Evolutionary conservation across 2,113 vertebrate genomes (phyloP), one percentile per base, ranked within the genome.

Genomic region (Nicator chloris): DNA sequence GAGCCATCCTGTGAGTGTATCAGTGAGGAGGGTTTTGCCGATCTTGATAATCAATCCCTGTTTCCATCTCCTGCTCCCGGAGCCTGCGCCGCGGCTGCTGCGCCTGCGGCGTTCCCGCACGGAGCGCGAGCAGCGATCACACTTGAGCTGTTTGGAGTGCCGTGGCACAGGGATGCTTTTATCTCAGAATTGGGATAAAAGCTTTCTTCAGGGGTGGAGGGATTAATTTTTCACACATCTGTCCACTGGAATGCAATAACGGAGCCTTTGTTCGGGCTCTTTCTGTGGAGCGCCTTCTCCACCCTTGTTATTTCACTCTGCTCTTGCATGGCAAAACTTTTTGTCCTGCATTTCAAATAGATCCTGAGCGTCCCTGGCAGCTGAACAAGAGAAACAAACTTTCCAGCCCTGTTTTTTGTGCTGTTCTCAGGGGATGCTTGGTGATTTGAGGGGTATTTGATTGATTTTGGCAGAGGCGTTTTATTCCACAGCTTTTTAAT

Each of bases 161-260:
- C 42, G 5, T 77, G 66, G 79, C 80, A 0, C 19, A 11, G 79
- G 47, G 93, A 80, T 84, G 71, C 96, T 94, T 98, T 97, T 95
- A 94, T 97, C 95, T 94, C 92, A 86, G 57, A 77, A 33, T 6
- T 70, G 80, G 89, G 77, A 92, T 95, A 95, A 97, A 84, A 60
- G 88, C 90, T 97, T 97, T 93, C 93, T 82, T 94, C 91, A 63
- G 81, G 92, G 88, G 77, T 2, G 10, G 91, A 82, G 72, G 94
- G 93, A 80, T 92, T 84, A 91, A 89, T 96, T 93, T 87, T 93
- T 92, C 82, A 66, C 94, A 93, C 94, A 90, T 95, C 92, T 95
- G 86, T 95, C 94, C 78, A 9, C 83, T 47, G 76, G 87, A 96
- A 90, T 73, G 89, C 90, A 93, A 90, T 79, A 96, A 94, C 37